Evolutionary conservation across 1,140 invertebrate genomes (phyloP).

Genomic region (Notospermus geniculatus): DNA sequence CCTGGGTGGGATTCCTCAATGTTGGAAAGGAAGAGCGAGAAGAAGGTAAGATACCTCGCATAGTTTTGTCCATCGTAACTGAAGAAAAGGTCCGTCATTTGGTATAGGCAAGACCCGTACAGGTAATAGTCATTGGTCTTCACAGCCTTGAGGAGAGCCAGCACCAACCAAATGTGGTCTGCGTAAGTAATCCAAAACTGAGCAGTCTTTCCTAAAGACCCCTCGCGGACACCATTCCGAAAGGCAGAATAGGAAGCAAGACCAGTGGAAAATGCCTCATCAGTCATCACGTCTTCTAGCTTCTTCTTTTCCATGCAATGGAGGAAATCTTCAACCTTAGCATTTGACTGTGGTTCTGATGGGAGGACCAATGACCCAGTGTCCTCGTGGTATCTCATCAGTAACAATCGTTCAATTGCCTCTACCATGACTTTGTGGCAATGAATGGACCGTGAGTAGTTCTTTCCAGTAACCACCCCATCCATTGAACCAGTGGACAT

Average conservation of each 20-base stretch:
- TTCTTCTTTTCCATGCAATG: background rate
- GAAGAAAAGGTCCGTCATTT: conserved; percentile 28
- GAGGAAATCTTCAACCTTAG: background rate
- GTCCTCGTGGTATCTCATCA: background rate
- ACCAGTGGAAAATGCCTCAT: background rate
- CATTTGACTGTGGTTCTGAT: background rate
- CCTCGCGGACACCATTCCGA: conserved; percentile 5
- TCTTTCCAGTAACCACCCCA: conserved; percentile 20
- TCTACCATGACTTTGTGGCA: conserved; percentile 22
- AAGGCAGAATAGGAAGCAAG: background rate
- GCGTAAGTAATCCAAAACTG: conserved; percentile 27
- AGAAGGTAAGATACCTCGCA: conserved; percentile 24
- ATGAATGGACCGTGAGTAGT: conserved; percentile 22
- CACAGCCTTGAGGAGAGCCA: conserved; percentile 23
- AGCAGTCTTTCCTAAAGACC: conserved; percentile 22
- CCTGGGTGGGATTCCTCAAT: conserved; percentile 25
- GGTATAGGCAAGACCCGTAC: conserved; percentile 17
- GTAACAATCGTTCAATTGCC: conserved; percentile 14
- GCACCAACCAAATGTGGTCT: conserved; percentile 24
- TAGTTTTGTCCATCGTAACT: conserved; percentile 32
- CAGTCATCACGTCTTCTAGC: background rate
- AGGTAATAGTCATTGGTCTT: conserved; percentile 26
- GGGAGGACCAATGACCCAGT: background rate
- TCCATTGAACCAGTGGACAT: conserved; percentile 18
- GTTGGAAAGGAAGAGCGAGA: conserved; percentile 25